Percentiles rank a stretch among this genome's conserved stretches.
Evolutionary conservation across 2,797 vertebrate species (phyloP).

Genomic region (Anas georgica): DNA sequence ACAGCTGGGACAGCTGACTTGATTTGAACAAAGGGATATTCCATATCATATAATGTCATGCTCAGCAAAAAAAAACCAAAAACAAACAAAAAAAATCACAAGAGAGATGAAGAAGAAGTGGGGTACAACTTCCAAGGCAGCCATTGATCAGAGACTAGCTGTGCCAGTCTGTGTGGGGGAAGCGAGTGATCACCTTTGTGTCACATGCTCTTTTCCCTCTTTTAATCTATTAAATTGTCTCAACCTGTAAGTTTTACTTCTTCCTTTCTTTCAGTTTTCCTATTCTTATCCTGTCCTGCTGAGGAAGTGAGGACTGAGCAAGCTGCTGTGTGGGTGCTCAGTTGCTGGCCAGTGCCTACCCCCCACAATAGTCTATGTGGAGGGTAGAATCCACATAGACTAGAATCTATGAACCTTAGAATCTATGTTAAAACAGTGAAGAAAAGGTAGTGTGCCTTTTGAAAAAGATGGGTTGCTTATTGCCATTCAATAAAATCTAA

Average conservation of each 20-base stretch:
- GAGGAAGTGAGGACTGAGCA: background rate
- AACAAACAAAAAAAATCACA: background rate
- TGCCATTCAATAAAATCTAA: background rate
- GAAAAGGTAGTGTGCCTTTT: background rate
- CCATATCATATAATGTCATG: background rate
- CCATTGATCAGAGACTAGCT: background rate
- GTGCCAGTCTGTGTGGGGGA: background rate
- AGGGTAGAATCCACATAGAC: too few species aligned
- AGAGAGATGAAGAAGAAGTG: accelerated
- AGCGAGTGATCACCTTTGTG: background rate
- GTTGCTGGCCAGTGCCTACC: background rate
- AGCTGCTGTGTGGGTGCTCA: background rate
- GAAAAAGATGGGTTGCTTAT: background rate
- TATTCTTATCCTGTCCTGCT: accelerated
- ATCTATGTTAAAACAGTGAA: background rate
- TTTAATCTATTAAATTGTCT: background rate
- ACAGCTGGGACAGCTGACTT: background rate
- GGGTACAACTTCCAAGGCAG: background rate
- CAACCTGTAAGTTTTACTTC: background rate
- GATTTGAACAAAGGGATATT: background rate
- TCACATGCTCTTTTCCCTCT: background rate
- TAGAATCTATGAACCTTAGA: background rate
- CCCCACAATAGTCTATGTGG: too few species aligned
- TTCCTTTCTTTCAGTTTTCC: background rate
- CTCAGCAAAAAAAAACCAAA: background rate